Percentiles rank a stretch among this genome's conserved stretches.
Conservation (phyloP, 2,888 invertebrate species). For the Chymomyza procnemis region DNA sequence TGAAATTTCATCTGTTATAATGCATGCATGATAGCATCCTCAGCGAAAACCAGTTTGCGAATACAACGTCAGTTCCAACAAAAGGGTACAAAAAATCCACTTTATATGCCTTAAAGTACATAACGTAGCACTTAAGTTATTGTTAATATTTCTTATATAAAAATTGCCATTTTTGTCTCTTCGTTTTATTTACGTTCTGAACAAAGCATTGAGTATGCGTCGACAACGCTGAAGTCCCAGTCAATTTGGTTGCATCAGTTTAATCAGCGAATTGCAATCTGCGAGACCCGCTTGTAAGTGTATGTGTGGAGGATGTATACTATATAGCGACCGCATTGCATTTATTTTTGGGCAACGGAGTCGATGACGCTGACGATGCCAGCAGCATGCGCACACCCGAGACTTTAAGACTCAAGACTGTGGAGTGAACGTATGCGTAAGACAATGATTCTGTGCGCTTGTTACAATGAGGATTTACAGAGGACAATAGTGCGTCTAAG, state of each 20-base stretch:
- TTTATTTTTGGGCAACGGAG: conserved; percentile 57
- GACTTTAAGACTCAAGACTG: not conserved
- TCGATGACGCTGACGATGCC: not conserved
- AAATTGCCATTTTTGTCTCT: not conserved
- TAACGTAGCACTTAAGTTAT: not conserved
- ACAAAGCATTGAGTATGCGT: not conserved
- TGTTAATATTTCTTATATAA: not conserved
- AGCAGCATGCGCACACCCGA: conserved; percentile 35
- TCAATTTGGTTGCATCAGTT: conserved; percentile 18
- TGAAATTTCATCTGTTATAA: not conserved
- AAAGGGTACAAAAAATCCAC: not conserved
- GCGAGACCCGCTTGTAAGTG: conserved; percentile 21
- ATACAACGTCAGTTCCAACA: not conserved
- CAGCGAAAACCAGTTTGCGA: not conserved
- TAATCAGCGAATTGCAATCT: conserved; percentile 60
- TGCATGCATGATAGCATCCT: not conserved
- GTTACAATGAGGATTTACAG: conserved; percentile 78
- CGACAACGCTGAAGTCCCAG: conserved; percentile 12
- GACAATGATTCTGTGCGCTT: conserved; percentile 76
- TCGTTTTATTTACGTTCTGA: not conserved
- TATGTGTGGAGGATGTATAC: conserved; percentile 36
- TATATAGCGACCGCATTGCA: conserved; percentile 45
- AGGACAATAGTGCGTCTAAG: conserved; percentile 79
- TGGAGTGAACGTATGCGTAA: conserved; percentile 62
- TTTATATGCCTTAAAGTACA: not conserved